Conservation (phyloP, 1,140 invertebrate genomes). For the Trichonephila clavipes region DNA sequence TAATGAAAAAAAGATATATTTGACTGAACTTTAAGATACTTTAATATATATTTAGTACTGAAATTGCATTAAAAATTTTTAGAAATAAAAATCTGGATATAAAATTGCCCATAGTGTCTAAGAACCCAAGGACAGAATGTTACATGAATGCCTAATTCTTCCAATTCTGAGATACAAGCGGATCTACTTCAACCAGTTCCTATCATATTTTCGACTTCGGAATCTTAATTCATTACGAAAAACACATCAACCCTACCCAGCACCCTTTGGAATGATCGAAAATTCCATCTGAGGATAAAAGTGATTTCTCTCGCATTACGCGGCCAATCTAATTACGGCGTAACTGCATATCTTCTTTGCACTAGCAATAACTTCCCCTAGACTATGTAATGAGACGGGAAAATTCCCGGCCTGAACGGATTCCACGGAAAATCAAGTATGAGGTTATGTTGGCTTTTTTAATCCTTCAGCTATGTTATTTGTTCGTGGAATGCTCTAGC, state of each 20-base stretch:
- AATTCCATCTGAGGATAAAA: background rate
- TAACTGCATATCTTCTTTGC: background rate
- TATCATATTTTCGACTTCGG: background rate
- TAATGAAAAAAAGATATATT: no score
- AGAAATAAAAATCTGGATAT: no score
- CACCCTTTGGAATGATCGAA: background rate
- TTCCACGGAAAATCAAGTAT: background rate
- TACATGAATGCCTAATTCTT: no score
- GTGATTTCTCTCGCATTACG: background rate
- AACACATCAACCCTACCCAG: background rate
- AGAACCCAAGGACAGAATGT: no score
- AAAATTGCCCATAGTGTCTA: no score
- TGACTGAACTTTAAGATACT: no score
- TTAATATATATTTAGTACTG: no score
- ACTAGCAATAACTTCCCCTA: background rate
- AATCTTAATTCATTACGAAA: background rate
- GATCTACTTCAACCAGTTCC: no score
- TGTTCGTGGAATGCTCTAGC: background rate
- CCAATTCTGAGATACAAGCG: no score
- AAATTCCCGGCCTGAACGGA: slow-evolving; percentile 5
- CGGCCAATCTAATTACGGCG: background rate
- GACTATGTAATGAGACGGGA: background rate
- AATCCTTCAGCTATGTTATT: background rate
- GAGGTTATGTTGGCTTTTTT: background rate
- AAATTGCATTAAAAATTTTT: no score